Conservation (phyloP, 1,140 invertebrate species). For the Scylla paramamosain region DNA sequence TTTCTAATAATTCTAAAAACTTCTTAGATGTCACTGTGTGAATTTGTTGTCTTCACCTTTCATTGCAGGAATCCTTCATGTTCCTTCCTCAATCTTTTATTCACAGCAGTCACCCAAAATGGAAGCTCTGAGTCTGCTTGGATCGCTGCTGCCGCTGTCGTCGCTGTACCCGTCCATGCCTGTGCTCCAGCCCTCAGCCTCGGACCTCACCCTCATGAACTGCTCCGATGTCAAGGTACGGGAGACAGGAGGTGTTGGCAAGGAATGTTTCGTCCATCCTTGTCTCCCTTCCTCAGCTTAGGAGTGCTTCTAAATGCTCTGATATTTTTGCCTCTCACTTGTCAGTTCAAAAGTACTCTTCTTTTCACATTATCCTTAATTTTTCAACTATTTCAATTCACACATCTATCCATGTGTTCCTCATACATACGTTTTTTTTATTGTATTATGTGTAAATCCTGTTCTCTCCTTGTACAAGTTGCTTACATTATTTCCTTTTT, state of each 20-base stretch:
- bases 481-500: too few species aligned
- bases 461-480: too few species aligned
- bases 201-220: slow-evolving; percentile 86
- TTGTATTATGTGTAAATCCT: too few species aligned
- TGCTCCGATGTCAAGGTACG: slow-evolving; percentile 90
- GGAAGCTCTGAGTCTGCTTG: slow-evolving; percentile 95
- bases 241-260: too few species aligned
- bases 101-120: slow-evolving; percentile 87
- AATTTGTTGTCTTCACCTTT: not conserved
- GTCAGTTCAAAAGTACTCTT: too few species aligned
- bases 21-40: too few species aligned
- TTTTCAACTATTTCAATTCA: too few species aligned
- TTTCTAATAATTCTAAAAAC: too few species aligned
- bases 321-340: not conserved
- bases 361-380: too few species aligned
- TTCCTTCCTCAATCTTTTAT: slow-evolving; percentile 39
- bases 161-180: slow-evolving; percentile 88
- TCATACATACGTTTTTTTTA: too few species aligned
- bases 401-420: too few species aligned
- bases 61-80: not conserved
- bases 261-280: not conserved
- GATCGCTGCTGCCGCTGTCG: slow-evolving; percentile 91
- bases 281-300: not conserved
- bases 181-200: slow-evolving; percentile 89
- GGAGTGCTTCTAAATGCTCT: not conserved